Percentiles rank a stretch among this genome's conserved stretches.
phyloP scores from a whole-genome alignment of 92 coral and sea anemone genomes.

The Phenganax marumi region DNA sequence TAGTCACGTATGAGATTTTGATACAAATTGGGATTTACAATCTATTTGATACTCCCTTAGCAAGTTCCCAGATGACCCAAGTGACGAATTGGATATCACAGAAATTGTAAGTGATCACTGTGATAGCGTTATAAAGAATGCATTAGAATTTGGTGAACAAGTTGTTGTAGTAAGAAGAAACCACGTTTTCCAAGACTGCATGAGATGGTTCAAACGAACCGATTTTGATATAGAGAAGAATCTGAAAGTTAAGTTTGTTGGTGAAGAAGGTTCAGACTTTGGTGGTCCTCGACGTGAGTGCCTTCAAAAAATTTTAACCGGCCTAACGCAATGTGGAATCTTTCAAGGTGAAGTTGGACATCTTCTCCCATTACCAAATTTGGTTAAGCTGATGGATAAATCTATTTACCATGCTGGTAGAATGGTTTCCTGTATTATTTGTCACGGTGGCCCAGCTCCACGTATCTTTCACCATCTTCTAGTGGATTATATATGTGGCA shows the following conservation, averaged over 20 bases:
- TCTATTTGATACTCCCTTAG: not conserved
- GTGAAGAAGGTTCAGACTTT: not conserved
- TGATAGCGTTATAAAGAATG: not conserved
- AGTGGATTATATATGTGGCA: not conserved
- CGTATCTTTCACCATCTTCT: slow-evolving; percentile 18
- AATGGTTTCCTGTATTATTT: slow-evolving; percentile 10
- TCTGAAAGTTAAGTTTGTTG: slow-evolving; percentile 9
- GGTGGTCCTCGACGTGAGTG: slow-evolving; percentile 27
- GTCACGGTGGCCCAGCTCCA: slow-evolving; percentile 32
- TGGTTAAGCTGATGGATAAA: not conserved
- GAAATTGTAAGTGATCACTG: slow-evolving; percentile 18
- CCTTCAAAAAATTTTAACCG: slow-evolving; percentile 14
- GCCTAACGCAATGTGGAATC: slow-evolving; percentile 5
- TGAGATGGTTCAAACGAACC: slow-evolving; percentile 25
- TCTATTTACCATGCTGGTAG: slow-evolving; percentile 5
- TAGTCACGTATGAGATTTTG: not conserved
- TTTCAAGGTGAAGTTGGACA: slow-evolving; percentile 23
- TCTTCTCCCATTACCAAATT: slow-evolving; percentile 19
- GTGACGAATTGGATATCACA: not conserved
- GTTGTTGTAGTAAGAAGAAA: slow-evolving; percentile 21
- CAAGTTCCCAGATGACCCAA: not conserved
- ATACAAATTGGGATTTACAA: not conserved
- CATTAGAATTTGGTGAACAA: slow-evolving; percentile 26
- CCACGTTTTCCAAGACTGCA: slow-evolving; percentile 17
- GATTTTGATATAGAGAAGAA: slow-evolving; percentile 17